A percentile compares a stretch with the other conserved stretches of the same genome.
phyloP scores from a whole-genome alignment of 2,797 vertebrate species.

The Tamandua tetradactyla region DNA sequence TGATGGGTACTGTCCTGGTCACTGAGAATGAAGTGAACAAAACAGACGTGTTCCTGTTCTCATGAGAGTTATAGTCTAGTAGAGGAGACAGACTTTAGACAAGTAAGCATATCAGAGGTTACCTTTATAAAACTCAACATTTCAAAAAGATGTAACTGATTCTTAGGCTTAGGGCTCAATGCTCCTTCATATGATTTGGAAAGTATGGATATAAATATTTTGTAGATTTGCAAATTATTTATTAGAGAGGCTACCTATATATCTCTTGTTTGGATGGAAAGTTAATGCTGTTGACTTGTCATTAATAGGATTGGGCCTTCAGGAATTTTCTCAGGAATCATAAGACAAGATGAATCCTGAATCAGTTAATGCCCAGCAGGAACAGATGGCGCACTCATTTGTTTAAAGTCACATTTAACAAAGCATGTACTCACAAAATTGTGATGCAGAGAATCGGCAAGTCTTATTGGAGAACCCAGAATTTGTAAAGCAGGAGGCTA shows the following conservation, averaged over 20 bases:
- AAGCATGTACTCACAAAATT: conserved; percentile 9
- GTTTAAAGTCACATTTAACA: conserved; percentile 36
- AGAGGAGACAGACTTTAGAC: neutral
- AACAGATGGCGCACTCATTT: neutral
- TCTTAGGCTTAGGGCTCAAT: neutral
- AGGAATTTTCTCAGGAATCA: conserved; percentile 13
- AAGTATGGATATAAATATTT: conserved; percentile 1
- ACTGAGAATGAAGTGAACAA: neutral
- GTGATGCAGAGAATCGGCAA: neutral
- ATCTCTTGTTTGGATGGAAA: conserved; percentile 21
- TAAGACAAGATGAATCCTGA: neutral
- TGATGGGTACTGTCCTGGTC: neutral
- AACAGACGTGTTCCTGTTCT: neutral
- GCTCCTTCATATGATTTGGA: conserved; percentile 14
- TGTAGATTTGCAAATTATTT: neutral
- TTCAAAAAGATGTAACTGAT: conserved; percentile 6
- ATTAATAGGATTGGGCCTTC: too few relatives aligned
- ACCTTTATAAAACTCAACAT: conserved; percentile 43
- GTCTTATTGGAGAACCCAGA: neutral
- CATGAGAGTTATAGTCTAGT: neutral
- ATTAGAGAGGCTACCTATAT: neutral
- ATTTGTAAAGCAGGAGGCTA: neutral
- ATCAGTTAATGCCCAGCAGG: neutral
- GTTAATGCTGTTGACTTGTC: conserved; percentile 20
- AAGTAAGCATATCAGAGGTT: neutral